A percentile compares a stretch with the other conserved stretches of the same genome.
Conservation (phyloP, 1,140 invertebrate species). For the Plectrocnemia conspersa region DNA sequence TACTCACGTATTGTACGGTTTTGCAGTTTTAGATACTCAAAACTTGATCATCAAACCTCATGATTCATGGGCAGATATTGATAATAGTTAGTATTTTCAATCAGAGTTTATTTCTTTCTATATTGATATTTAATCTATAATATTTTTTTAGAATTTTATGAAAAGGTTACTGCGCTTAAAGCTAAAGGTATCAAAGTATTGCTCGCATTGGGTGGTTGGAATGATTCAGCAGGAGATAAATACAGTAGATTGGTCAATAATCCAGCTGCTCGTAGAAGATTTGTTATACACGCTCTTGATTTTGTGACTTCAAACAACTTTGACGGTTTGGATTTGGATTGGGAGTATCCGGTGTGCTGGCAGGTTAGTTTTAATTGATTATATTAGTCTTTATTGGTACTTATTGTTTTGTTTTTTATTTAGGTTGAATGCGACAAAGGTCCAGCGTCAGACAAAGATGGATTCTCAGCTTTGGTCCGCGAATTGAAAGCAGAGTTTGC, state of each 20-base stretch:
- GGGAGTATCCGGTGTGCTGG: constrained; percentile 91
- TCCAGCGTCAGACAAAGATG: constrained; percentile 68
- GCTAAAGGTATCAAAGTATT: constrained; percentile 73
- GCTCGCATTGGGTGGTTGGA: constrained; percentile 86
- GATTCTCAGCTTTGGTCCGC: constrained; percentile 64
- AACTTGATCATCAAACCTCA: constrained; percentile 75
- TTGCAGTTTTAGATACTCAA: constrained; percentile 77
- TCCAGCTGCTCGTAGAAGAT: constrained; percentile 62
- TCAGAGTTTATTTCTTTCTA: constrained; percentile 3
- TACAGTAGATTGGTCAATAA: constrained; percentile 80
- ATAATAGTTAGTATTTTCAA: constrained; percentile 65
- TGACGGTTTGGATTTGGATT: constrained; percentile 83
- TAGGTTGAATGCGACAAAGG: constrained; percentile 77
- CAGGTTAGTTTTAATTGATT: constrained; percentile 64
- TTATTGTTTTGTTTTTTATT: constrained; percentile 46
- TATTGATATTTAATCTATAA: not conserved
- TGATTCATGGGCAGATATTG: constrained; percentile 83
- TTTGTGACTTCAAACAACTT: constrained; percentile 77
- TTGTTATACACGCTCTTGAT: constrained; percentile 68
- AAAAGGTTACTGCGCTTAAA: constrained; percentile 70
- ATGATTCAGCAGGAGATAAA: constrained; percentile 80
- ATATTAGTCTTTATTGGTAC: not conserved
- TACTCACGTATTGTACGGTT: constrained; percentile 89
- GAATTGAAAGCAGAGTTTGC: constrained; percentile 69
- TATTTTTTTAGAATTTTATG: constrained; percentile 67